phyloP scores from a whole-genome alignment of 2,888 invertebrate species.

The Halictus quadricinctus region DNA sequence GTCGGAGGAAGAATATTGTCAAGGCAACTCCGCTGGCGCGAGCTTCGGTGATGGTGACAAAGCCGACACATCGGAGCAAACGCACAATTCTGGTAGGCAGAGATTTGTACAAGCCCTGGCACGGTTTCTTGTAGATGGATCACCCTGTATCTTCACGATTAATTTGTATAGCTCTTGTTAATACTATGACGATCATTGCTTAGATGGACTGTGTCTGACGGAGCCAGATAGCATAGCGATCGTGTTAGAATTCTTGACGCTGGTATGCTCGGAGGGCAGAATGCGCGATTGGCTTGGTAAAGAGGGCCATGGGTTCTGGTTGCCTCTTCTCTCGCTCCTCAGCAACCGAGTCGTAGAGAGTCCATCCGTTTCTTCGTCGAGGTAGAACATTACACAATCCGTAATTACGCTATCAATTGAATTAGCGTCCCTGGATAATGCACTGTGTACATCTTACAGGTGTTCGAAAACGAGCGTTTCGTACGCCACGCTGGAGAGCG shows the following conservation, averaged over 20 bases:
- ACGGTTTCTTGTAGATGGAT: background rate
- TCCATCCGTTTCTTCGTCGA: constrained; percentile 75
- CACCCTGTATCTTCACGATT: background rate
- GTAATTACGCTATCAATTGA: no score
- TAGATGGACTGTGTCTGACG: constrained; percentile 82
- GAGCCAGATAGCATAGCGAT: constrained; percentile 86
- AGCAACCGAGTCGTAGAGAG: constrained; percentile 85
- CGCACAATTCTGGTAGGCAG: constrained; percentile 62
- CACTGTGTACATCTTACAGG: constrained; percentile 43
- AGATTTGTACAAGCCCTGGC: background rate
- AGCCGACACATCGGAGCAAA: constrained; percentile 73
- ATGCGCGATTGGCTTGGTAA: constrained; percentile 95
- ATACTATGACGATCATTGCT: background rate
- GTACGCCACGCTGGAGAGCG: constrained; percentile 86
- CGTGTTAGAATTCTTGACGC: constrained; percentile 91
- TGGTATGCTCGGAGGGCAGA: constrained; percentile 90
- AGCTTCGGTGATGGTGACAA: constrained; percentile 83
- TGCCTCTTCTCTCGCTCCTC: constrained; percentile 89
- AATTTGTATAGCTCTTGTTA: background rate
- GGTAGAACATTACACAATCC: constrained; percentile 60
- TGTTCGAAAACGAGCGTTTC: constrained; percentile 77
- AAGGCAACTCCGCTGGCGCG: constrained; percentile 45
- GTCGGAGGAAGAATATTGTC: constrained; percentile 63
- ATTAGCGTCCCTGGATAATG: background rate
- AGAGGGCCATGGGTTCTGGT: constrained; percentile 93